Evolutionary conservation across 2,888 invertebrate genomes (phyloP).

Genomic region (Leucophenga maculata): DNA sequence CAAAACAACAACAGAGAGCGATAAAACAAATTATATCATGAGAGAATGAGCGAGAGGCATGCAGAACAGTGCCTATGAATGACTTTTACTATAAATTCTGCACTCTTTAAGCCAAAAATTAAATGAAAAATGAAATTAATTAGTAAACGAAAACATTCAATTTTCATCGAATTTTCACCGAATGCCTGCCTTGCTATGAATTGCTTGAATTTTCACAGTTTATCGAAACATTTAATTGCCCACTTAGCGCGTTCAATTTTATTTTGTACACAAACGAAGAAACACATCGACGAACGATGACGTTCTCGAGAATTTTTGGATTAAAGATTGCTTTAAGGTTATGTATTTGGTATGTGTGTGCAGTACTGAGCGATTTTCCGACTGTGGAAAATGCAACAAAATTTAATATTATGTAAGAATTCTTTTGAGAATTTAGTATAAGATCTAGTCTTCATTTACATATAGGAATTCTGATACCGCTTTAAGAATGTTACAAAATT

Average conservation of each 20-base stretch:
- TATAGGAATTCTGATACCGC: too few species aligned
- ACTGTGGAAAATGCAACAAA: too few species aligned
- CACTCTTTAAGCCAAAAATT: slow-evolving; percentile 15
- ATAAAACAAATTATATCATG: too few species aligned
- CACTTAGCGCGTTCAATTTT: slow-evolving; percentile 41
- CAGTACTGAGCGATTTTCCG: too few species aligned
- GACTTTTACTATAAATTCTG: neutral
- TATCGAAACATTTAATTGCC: slow-evolving; percentile 58
- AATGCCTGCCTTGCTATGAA: slow-evolving; percentile 39
- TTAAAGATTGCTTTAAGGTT: neutral
- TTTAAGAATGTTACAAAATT: too few species aligned
- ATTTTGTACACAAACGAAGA: neutral
- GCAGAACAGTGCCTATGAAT: too few species aligned
- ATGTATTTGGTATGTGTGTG: neutral
- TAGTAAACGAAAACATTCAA: slow-evolving; percentile 42
- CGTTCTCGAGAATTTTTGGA: neutral
- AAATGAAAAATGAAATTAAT: slow-evolving; percentile 23
- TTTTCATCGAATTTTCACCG: slow-evolving; percentile 36
- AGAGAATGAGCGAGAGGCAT: too few species aligned
- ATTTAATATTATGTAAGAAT: too few species aligned
- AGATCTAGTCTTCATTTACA: too few species aligned
- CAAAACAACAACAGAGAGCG: too few species aligned
- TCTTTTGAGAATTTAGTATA: too few species aligned
- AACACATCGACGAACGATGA: too few species aligned
- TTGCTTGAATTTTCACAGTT: slow-evolving; percentile 44